Percentiles rank a stretch among this genome's conserved stretches.
Conservation (phyloP, 2,797 vertebrate species). For the Syncerus caffer region DNA sequence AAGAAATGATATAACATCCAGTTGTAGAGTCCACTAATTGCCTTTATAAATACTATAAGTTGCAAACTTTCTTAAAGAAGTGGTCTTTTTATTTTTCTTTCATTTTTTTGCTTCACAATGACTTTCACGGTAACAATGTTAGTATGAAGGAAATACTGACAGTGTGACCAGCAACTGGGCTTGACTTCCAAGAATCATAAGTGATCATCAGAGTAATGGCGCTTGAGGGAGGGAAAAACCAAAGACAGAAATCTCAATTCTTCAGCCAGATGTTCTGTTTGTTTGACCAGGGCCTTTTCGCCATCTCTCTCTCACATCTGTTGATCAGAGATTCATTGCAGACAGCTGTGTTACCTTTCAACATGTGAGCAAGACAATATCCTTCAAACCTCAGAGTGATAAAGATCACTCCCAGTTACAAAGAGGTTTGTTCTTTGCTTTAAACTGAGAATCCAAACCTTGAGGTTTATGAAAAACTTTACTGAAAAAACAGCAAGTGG, state of each 20-base stretch:
- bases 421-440: slow-evolving; percentile 34
- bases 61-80: neutral
- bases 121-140: slow-evolving; percentile 16
- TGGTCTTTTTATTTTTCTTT: neutral
- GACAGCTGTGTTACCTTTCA: slow-evolving; percentile 62
- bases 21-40: neutral
- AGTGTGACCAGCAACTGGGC: neutral
- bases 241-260: slow-evolving; percentile 39
- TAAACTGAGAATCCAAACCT: slow-evolving; percentile 53
- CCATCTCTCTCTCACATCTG: neutral
- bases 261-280: slow-evolving; percentile 52
- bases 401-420: neutral
- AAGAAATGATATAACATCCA: neutral
- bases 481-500: slow-evolving; percentile 13
- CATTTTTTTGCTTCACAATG: neutral
- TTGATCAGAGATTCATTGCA: neutral
- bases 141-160: slow-evolving; percentile 14
- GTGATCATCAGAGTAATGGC: neutral
- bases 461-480: slow-evolving; percentile 50
- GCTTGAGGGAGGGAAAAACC: slow-evolving; percentile 15
- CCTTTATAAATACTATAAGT: slow-evolving; percentile 47
- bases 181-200: neutral
- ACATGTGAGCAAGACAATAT: slow-evolving; percentile 29
- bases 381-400: neutral
- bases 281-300: neutral